Conservation (phyloP, 1,140 invertebrate species). For the Contarinia nasturtii region DNA sequence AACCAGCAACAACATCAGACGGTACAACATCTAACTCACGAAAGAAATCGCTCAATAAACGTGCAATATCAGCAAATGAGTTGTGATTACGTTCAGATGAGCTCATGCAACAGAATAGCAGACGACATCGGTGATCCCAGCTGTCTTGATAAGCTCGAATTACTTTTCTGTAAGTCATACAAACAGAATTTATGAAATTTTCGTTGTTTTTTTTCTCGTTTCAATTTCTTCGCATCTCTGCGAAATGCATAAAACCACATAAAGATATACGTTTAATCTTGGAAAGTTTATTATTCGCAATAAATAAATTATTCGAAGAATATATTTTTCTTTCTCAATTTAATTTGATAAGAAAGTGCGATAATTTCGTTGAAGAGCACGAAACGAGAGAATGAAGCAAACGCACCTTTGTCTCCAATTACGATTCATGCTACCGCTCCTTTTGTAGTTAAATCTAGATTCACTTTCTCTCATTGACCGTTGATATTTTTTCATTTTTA, state of each 20-base stretch:
- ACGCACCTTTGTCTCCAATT: constrained; percentile 74
- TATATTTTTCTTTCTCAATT: no score
- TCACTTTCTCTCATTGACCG: constrained; percentile 59
- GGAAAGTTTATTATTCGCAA: no score
- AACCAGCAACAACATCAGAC: constrained; percentile 72
- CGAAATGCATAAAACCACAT: not conserved
- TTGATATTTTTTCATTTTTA: constrained; percentile 83
- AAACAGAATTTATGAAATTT: no score
- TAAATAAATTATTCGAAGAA: no score
- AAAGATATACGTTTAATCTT: not conserved
- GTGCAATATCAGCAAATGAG: constrained; percentile 71
- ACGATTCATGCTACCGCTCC: constrained; percentile 57
- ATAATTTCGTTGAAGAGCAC: not conserved
- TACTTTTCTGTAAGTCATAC: constrained; percentile 60
- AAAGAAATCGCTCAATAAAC: constrained; percentile 75
- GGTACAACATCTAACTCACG: constrained; percentile 82
- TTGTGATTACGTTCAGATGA: constrained; percentile 61
- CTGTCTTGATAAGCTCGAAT: constrained; percentile 76
- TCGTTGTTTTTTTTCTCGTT: no score
- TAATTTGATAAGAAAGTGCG: not conserved
- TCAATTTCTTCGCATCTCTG: no score
- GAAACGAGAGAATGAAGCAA: no score
- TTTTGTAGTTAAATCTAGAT: constrained; percentile 50
- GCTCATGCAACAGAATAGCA: constrained; percentile 74
- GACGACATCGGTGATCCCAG: constrained; percentile 69